Base-by-base conservation (phyloP, 2,113 vertebrate species). In the Gracilinanus agilis region DNA sequence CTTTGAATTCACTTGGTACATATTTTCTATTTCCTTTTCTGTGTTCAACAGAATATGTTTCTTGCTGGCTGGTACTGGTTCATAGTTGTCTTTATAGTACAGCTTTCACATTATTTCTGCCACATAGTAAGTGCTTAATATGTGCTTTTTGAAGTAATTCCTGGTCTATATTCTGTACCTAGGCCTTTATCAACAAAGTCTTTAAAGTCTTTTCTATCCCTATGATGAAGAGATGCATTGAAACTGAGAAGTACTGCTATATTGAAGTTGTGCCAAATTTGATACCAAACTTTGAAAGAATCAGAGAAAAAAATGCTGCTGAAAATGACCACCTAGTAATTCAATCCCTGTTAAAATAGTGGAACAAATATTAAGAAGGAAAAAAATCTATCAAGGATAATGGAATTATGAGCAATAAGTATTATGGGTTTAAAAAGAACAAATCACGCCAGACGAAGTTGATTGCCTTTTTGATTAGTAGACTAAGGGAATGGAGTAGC, bases 401-500 rank as follows among this genome's bases (percentile, higher is more conserved):
- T 97, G 96, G 96, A 98, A 98, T 98, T 97, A 97, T 97, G 97
- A 97, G 97, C 96, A 98, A 97, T 98, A 98, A 97, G 97, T 96
- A 97, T 97, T 97, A 97, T 95, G 95, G 97, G 94, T 97, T 97
- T 98, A 97, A 97, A 97, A 97, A 97, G 97, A 97, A 98, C 97
- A 98, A 98, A 97, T 97, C 97, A 98, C 97, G 97, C 97, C 97
- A 97, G 97, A 97, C 97, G 96, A 97, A 97, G 97, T 97, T 98
- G 97, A 98, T 97, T 98, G 97, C 97, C 97, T 98, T 98, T 98
- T 98, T 98, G 97, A 98, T 98, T 97, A 97, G 97, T 98, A 96
- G 97, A 98, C 97, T 97, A 95, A 97, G 92, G 95, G 95, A 96
- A 97, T 97, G 97, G 97, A 97, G 96, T 97, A 96, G 96, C 92